Evolutionary conservation across 2,797 vertebrate species (phyloP), one percentile per base, ranked within the genome.

Genomic region (Myiotriccus ornatus): DNA sequence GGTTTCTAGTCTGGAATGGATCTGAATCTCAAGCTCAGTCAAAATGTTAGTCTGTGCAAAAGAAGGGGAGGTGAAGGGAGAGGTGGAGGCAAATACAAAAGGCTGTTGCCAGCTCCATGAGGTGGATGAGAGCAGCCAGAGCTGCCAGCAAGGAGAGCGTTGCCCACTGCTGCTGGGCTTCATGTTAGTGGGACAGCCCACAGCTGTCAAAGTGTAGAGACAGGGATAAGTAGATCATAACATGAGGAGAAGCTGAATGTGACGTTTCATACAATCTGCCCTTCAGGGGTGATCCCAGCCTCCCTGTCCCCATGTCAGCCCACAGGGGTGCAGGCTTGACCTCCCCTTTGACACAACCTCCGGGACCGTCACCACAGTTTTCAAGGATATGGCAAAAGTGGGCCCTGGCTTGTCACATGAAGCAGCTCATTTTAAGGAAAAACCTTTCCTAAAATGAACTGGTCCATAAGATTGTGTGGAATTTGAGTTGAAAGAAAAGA

Each of bases 401-500:
- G 8, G 1, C 18, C 18, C 24, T 8, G 3, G 7, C 35, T 68
- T 62, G 22, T 41, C 43, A 14, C 0, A 0, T 28, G 47, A 59
- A 57, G 35, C 41, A 69, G 24, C 24, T 82, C 32, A 14, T 4
- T 69, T 89, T 44, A 47, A 70, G 76, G 23, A 56, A 37, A 53
- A 67, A 60, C 14, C 17, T 13, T 60, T 80, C 52, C 49, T 65
- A 8, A 44, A 77, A 62, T 15, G 6, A 71, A 8, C 14, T 65
- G 0, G 0, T 30, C 46, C 22, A 1, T 49, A 46, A 64, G 27
- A 43, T 17, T 25, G 4, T 14, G 14, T 28, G 27, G 10, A 43
- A 62, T 76, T 74, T 56, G n/a, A 23, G 10, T 57, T 44, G 27
- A 70, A 87, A 83, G 41, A 60, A 75, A 88, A 75, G 25, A 83